Evolutionary conservation across 1,140 invertebrate genomes (phyloP).

Genomic region (Conopomorpha cramerella): DNA sequence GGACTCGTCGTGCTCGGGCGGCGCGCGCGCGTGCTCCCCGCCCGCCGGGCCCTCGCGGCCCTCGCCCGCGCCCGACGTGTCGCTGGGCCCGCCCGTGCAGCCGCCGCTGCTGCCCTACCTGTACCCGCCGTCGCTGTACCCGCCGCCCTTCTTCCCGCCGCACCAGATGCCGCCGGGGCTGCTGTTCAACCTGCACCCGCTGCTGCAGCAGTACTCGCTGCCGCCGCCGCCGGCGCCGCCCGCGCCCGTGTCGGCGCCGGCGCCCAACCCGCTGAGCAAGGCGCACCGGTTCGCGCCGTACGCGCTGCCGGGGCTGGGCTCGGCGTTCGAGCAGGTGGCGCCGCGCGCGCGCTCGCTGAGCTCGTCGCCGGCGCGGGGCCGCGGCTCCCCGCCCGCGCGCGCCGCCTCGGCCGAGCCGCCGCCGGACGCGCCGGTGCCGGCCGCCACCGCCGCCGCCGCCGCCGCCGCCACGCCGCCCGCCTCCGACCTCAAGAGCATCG

Average conservation of each 20-base stretch:
- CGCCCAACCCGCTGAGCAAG: conserved; percentile 59
- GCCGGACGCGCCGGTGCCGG: conserved; percentile 54
- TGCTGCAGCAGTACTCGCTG: conserved; percentile 70
- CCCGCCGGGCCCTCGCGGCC: conserved; percentile 64
- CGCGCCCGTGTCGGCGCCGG: conserved; percentile 27
- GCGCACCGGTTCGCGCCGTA: conserved; percentile 86
- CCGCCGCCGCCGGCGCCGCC: conserved; percentile 49
- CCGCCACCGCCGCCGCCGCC: conserved; percentile 24
- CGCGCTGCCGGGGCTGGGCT: conserved; percentile 73
- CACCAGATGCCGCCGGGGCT: conserved; percentile 69
- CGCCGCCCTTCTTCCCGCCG: conserved; percentile 72
- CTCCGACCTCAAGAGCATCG: conserved; percentile 90
- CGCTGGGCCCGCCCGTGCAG: conserved; percentile 84
- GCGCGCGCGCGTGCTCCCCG: conserved; percentile 62
- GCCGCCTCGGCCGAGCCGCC: conserved; percentile 55
- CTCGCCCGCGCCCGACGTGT: conserved; percentile 83
- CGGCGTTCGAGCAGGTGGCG: conserved; percentile 84
- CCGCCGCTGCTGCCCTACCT: conserved; percentile 87
- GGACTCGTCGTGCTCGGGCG: conserved; percentile 69
- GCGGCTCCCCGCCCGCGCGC: conserved; percentile 64
- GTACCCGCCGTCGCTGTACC: conserved; percentile 85
- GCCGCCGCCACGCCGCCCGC: conserved; percentile 47
- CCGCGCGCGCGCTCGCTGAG: conserved; percentile 69
- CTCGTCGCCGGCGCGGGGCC: conserved; percentile 67
- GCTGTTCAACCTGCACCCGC: conserved; percentile 74